phyloP scores from a whole-genome alignment of 2,113 vertebrate genomes.

The Pedionomus torquatus region DNA sequence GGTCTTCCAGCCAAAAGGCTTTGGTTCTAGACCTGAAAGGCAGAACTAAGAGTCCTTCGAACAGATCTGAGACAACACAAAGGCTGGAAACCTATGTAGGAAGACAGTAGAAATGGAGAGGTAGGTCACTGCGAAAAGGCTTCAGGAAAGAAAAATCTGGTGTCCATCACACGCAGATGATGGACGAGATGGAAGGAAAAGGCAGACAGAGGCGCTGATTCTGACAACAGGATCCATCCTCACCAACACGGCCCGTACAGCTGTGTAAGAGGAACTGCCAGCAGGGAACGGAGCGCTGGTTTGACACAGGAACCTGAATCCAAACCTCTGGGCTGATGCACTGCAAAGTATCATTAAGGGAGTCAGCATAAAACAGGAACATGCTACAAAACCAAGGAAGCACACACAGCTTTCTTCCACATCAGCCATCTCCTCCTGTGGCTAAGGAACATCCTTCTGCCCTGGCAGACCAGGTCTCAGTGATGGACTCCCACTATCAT shows the following conservation, averaged over 20 bases:
- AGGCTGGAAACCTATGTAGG: background rate
- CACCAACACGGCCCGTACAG: accelerated
- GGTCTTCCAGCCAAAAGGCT: background rate
- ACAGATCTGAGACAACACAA: background rate
- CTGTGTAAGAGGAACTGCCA: accelerated
- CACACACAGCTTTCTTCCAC: accelerated
- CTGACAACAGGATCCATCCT: accelerated
- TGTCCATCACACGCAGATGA: background rate
- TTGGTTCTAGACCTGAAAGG: background rate
- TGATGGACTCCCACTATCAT: accelerated
- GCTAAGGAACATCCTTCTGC: background rate
- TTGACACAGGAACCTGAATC: accelerated
- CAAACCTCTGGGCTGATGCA: background rate
- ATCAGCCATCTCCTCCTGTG: background rate
- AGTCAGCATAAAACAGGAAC: background rate
- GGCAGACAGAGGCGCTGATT: accelerated
- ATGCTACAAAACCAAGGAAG: background rate
- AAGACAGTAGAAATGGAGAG: background rate
- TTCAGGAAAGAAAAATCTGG: background rate
- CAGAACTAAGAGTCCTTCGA: background rate
- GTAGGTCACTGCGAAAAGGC: background rate
- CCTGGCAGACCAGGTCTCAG: background rate
- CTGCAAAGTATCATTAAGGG: background rate
- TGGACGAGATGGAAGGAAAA: background rate
- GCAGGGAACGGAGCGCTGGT: background rate